These are phyloP conservation scores for Gerosis bhagava DNA, from an alignment of 2,888 invertebrate species.

Conservation along the genomic window DNA sequence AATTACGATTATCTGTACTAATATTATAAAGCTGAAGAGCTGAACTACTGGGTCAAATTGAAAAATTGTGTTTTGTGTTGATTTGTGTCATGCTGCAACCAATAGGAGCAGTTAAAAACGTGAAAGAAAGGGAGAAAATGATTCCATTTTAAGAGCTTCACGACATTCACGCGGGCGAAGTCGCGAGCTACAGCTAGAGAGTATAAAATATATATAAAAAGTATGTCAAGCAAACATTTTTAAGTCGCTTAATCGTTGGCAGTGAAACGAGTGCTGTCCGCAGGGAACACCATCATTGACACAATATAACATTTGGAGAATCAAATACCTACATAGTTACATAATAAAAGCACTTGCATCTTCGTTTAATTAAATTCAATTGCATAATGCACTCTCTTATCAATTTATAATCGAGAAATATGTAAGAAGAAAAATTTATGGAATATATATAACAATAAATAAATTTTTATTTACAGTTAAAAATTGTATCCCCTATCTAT, in stretches of 20 bases:
- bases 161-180: no score
- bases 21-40: no score
- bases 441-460: conserved; percentile 81
- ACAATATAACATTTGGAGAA: conserved; percentile 42
- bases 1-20: no score
- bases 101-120: no score
- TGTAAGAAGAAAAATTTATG: conserved; percentile 75
- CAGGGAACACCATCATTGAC: conserved; percentile 11
- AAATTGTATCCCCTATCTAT: conserved; percentile 78
- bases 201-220: no score
- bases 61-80: no score
- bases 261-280: conserved; percentile 15
- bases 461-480: conserved; percentile 80
- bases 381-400: conserved; percentile 72
- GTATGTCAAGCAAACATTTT: no score
- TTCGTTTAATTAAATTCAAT: conserved; percentile 61
- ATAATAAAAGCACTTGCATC: conserved; percentile 72
- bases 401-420: conserved; percentile 77
- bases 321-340: conserved; percentile 54
- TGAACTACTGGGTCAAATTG: no score
- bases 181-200: no score
- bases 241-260: conserved; percentile 8
- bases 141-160: no score
- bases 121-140: no score
- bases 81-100: no score